A percentile compares a stretch with the other conserved stretches of the same genome.
phyloP scores from a whole-genome alignment of 2,113 vertebrate species.

The Triplophysa dalaica region DNA sequence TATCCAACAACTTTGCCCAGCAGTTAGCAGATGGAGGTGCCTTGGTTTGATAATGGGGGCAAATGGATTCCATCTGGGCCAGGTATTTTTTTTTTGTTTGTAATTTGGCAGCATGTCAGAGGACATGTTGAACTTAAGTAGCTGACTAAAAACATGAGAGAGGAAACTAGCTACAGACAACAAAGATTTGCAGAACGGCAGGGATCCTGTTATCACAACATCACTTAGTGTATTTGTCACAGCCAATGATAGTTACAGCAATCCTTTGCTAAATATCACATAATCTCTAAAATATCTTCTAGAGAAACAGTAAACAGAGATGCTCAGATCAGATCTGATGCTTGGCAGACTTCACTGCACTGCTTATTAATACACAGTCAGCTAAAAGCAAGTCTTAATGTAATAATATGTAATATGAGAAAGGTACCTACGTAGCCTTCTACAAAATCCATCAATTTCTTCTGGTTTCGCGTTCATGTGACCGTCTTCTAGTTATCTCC shows the following conservation, averaged over 20 bases:
- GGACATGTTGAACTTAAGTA: slow-evolving; percentile 14
- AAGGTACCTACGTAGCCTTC: slow-evolving; percentile 1
- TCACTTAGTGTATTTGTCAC: neutral
- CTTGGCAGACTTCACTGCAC: too few relatives aligned
- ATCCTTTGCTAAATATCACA: neutral
- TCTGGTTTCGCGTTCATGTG: slow-evolving; percentile 49
- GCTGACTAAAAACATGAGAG: slow-evolving; percentile 21
- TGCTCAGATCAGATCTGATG: too few relatives aligned
- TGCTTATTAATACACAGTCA: neutral
- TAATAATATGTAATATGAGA: neutral
- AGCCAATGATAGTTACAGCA: neutral
- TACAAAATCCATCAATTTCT: slow-evolving; percentile 13
- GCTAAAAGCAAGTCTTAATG: neutral
- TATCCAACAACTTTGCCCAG: slow-evolving; percentile 55
- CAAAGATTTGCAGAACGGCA: neutral
- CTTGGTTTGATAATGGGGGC: slow-evolving; percentile 56
- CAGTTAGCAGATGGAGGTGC: slow-evolving; percentile 48
- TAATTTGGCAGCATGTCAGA: slow-evolving; percentile 28
- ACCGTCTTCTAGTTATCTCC: slow-evolving; percentile 58
- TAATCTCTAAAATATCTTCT: neutral
- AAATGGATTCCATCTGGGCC: slow-evolving; percentile 64
- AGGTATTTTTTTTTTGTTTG: slow-evolving; percentile 23
- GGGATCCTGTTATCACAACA: slow-evolving; percentile 20
- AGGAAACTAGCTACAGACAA: slow-evolving; percentile 2
- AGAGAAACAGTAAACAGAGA: neutral